A percentile compares a stretch with the other conserved stretches of the same genome.
Conservation (phyloP, 2,113 vertebrate species). For the Eclectus roratus region DNA sequence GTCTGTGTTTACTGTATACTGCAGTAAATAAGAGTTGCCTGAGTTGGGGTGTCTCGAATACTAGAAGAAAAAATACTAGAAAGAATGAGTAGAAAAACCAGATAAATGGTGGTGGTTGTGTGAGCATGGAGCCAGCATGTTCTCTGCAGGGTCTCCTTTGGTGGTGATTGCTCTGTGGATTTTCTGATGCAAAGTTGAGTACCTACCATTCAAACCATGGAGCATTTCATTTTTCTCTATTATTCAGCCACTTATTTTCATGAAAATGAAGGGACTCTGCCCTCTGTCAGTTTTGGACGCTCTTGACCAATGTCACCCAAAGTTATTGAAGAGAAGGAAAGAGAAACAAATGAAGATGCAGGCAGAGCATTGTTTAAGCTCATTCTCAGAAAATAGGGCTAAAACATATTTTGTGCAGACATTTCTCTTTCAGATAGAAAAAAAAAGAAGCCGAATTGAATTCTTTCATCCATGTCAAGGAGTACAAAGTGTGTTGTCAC, state of each 20-base stretch:
- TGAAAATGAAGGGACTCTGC: not conserved
- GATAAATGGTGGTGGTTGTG: not conserved
- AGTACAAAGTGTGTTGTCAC: constrained; percentile 24
- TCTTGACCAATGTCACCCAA: not conserved
- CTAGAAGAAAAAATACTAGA: not conserved
- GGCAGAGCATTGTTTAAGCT: not conserved
- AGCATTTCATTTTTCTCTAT: not conserved
- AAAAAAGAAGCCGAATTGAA: constrained; percentile 16
- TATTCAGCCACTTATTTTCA: not conserved
- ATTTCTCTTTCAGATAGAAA: not conserved
- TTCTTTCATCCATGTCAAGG: constrained; percentile 42
- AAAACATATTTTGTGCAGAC: not conserved
- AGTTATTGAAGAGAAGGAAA: not conserved
- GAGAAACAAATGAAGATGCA: not conserved
- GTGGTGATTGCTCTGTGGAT: not conserved
- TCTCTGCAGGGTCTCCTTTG: not conserved
- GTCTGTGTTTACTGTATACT: not conserved
- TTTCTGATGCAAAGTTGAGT: not conserved
- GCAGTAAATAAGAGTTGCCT: not conserved
- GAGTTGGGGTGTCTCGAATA: not conserved
- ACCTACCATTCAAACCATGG: not conserved
- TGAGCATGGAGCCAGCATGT: not conserved
- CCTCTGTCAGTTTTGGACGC: not conserved
- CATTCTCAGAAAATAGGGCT: not conserved
- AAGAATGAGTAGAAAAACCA: not conserved